These are phyloP conservation scores for Drosophila melanica DNA, from an alignment of 1,140 invertebrate genomes.

Conservation along the genomic window DNA sequence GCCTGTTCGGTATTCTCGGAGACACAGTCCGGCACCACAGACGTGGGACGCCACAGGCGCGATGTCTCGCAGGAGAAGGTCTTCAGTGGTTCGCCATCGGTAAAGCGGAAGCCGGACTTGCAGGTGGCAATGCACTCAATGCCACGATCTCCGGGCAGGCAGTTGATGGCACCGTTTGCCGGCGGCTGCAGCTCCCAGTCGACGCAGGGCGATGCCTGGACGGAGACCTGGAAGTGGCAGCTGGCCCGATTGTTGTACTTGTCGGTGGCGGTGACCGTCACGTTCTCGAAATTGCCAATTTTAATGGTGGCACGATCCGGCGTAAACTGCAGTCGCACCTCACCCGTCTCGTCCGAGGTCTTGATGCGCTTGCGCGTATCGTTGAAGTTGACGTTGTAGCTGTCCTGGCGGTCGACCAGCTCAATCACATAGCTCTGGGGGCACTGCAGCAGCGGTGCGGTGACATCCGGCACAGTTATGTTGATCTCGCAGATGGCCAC, in stretches of 20 bases:
- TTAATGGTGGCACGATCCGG: constrained; percentile 94
- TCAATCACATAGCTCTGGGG: constrained; percentile 98
- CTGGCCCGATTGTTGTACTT: constrained; percentile 94
- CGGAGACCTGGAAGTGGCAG: constrained; percentile 96
- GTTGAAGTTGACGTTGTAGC: constrained; percentile 96
- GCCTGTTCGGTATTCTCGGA: constrained; percentile 97
- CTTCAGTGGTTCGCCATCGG: constrained; percentile 94
- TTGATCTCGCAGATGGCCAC: constrained; percentile 98
- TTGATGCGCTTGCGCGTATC: constrained; percentile 94
- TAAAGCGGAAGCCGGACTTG: constrained; percentile 95
- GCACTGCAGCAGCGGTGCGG: constrained; percentile 96
- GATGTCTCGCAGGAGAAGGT: constrained; percentile 92
- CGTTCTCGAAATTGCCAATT: constrained; percentile 96
- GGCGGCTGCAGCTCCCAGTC: constrained; percentile 96
- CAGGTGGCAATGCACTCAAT: constrained; percentile 96
- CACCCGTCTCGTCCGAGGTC: constrained; percentile 94
- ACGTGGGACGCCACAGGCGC: constrained; percentile 91
- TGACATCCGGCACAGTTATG: constrained; percentile 96
- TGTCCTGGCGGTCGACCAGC: constrained; percentile 94
- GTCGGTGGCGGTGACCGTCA: constrained; percentile 95
- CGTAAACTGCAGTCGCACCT: constrained; percentile 92
- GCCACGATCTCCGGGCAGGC: constrained; percentile 90
- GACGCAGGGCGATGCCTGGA: constrained; percentile 96
- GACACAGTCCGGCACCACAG: constrained; percentile 96
- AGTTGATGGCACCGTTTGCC: constrained; percentile 94